Conservation (phyloP, 2,113 vertebrate genomes). For the Macrotis lagotis region DNA sequence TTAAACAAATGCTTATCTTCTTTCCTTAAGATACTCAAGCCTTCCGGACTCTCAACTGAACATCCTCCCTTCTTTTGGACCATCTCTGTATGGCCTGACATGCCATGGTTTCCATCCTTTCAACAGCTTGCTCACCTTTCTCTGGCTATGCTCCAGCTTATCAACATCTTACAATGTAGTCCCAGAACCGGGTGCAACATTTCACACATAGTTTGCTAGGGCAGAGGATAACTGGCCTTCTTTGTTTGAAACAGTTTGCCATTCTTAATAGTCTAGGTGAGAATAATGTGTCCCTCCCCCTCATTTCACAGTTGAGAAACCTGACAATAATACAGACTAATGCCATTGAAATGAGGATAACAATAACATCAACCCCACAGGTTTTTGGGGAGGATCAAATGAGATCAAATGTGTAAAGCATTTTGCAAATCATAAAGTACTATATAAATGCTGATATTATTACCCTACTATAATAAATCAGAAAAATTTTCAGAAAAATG, state of each 20-base stretch:
- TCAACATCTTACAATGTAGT: neutral
- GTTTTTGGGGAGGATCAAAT: neutral
- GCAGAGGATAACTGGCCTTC: neutral
- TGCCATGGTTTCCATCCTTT: neutral
- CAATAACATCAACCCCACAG: neutral
- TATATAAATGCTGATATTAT: neutral
- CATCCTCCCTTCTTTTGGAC: neutral
- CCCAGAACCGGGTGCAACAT: neutral
- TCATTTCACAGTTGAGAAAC: neutral
- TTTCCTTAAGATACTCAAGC: neutral
- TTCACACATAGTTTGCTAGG: neutral
- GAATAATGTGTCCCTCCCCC: neutral
- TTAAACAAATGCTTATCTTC: neutral
- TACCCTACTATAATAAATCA: neutral
- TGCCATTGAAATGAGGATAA: neutral
- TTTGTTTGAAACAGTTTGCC: neutral
- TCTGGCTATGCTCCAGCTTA: neutral
- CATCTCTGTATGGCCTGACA: neutral
- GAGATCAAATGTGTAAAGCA: neutral
- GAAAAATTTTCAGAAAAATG: neutral
- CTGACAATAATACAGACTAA: neutral
- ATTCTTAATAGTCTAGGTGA: neutral
- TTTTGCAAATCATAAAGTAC: neutral
- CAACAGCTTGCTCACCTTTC: neutral
- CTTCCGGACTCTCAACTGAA: neutral